Evolutionary conservation across 2,113 vertebrate genomes (phyloP).

Genomic region (Coracopsis vasa): DNA sequence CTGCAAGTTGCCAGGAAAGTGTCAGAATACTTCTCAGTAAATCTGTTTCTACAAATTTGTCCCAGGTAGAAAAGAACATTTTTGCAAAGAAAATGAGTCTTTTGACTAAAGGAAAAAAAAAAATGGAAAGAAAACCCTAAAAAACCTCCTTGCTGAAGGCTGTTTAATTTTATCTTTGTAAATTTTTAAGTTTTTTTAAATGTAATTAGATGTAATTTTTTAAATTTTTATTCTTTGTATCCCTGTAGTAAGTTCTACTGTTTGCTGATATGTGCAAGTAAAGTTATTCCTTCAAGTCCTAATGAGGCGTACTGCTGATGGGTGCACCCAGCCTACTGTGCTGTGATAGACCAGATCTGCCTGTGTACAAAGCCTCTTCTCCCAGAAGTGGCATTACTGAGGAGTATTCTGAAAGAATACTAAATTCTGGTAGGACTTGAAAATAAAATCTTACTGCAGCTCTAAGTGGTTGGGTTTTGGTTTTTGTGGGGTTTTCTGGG

Average conservation of each 20-base stretch:
- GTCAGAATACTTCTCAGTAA: constrained; percentile 50
- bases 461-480: background rate
- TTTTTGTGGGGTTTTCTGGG: background rate
- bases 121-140: background rate
- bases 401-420: background rate
- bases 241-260: background rate
- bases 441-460: background rate
- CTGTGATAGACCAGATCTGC: background rate
- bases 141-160: background rate
- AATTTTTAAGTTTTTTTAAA: background rate
- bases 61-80: constrained; percentile 30
- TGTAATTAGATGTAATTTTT: background rate
- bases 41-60: constrained; percentile 49
- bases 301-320: background rate
- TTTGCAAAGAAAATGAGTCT: background rate
- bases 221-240: background rate
- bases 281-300: background rate
- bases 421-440: background rate
- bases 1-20: constrained; percentile 48
- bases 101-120: background rate
- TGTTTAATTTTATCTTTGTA: background rate
- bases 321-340: background rate
- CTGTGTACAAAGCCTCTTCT: background rate
- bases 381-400: rapidly evolving
- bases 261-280: background rate